phyloP scores from a whole-genome alignment of 1,140 invertebrate genomes.

The Cydia pomonella region DNA sequence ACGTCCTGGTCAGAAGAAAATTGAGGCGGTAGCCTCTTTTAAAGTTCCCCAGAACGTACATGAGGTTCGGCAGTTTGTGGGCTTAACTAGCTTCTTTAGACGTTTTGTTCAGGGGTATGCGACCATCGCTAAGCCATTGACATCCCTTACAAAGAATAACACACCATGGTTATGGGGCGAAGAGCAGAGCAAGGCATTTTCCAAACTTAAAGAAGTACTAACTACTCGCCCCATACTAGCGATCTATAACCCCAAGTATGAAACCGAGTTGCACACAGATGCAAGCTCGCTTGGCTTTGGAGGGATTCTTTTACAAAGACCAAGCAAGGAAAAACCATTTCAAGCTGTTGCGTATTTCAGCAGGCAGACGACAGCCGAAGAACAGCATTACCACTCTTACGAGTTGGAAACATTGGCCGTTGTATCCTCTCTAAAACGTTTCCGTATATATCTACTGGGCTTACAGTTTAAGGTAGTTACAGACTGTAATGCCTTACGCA shows the following conservation, averaged over 20 bases:
- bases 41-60: constrained; percentile 43
- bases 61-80: constrained; percentile 51
- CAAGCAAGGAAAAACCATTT: constrained; percentile 38
- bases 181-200: constrained; percentile 46
- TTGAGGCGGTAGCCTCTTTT: constrained; percentile 43
- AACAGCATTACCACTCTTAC: constrained; percentile 49
- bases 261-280: constrained; percentile 46
- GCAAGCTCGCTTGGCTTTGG: constrained; percentile 39
- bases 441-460: constrained; percentile 53
- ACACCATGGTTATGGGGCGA: constrained; percentile 32
- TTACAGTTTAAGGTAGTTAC: constrained; percentile 59
- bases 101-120: constrained; percentile 49
- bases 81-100: constrained; percentile 33
- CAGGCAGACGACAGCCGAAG: constrained; percentile 42
- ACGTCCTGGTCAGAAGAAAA: constrained; percentile 43
- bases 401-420: constrained; percentile 55
- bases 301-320: constrained; percentile 43
- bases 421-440: constrained; percentile 45
- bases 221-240: constrained; percentile 36
- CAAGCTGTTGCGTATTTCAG: constrained; percentile 50
- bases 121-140: constrained; percentile 46
- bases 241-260: constrained; percentile 39
- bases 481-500: constrained; percentile 55
- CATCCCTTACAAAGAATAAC: constrained; percentile 46
- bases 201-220: constrained; percentile 41